Percentiles rank a stretch among this genome's conserved stretches.
Conservation (phyloP, 2,888 invertebrate species). For the Drosophila mimica region DNA sequence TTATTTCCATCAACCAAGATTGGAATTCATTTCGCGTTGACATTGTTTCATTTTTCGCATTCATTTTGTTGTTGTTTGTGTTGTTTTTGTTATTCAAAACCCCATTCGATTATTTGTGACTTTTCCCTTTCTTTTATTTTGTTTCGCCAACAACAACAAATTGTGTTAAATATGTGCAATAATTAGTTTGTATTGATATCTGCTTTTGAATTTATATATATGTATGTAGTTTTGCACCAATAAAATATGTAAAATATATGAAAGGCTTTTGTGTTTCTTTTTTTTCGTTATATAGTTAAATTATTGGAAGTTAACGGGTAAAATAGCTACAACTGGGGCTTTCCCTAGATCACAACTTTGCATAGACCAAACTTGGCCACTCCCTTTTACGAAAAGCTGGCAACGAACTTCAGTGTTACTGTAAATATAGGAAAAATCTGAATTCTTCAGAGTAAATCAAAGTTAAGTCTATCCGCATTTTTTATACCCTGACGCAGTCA, state of each 20-base stretch:
- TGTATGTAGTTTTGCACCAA: conserved; percentile 41
- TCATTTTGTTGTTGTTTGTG: conserved; percentile 3
- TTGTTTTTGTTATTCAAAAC: conserved; percentile 29
- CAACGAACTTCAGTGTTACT: background rate
- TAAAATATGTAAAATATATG: conserved; percentile 40
- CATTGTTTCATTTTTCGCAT: conserved; percentile 25
- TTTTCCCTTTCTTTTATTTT: conserved; percentile 26
- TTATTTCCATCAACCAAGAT: conserved; percentile 15
- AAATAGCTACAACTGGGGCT: background rate
- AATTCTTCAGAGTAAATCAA: background rate
- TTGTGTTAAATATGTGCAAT: conserved; percentile 76
- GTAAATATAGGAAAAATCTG: background rate
- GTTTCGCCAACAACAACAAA: conserved; percentile 48
- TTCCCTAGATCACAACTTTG: background rate
- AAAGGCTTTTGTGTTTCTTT: background rate
- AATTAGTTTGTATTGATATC: conserved; percentile 61
- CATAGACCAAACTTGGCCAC: background rate
- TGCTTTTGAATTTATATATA: conserved; percentile 49
- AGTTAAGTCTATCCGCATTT: background rate
- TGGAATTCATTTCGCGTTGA: conserved; percentile 38
- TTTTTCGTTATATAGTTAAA: background rate
- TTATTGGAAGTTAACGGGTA: background rate
- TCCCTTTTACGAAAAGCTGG: background rate
- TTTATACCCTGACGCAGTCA: background rate
- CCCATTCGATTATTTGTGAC: conserved; percentile 26